Evolutionary conservation across 2,888 invertebrate species (phyloP).

Genomic region (Tipula lateralis): DNA sequence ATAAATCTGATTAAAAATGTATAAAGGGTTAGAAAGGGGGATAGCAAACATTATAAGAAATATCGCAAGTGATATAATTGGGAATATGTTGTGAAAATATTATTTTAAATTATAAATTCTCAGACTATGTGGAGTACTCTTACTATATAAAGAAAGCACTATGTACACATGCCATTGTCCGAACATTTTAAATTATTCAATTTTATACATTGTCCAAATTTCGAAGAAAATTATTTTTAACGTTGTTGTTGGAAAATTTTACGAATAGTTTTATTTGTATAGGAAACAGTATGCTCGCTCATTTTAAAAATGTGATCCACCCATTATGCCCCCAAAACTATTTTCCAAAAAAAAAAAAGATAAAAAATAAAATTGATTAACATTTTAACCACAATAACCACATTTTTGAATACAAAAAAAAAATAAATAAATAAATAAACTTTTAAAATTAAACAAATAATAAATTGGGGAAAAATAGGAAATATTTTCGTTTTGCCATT

Average conservation of each 20-base stretch:
- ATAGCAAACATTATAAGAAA: not conserved
- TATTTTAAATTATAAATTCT: not conserved
- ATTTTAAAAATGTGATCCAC: not conserved
- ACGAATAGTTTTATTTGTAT: not conserved
- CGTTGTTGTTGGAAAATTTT: not conserved
- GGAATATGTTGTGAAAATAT: not conserved
- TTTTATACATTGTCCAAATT: not conserved
- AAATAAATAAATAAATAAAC: not conserved
- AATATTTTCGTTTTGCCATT: not conserved
- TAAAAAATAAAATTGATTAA: not conserved
- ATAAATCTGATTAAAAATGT: not conserved
- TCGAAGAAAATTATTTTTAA: not conserved
- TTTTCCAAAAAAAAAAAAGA: not conserved
- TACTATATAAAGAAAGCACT: not conserved
- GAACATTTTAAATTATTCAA: not conserved
- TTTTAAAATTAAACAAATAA: constrained; percentile 11
- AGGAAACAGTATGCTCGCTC: not conserved
- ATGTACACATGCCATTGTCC: not conserved
- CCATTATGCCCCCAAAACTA: not conserved
- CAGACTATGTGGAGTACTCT: not conserved
- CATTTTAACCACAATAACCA: constrained; percentile 24
- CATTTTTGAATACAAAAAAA: not conserved
- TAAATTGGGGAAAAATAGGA: not conserved
- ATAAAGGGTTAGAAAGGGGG: not conserved
- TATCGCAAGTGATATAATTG: not conserved